Evolutionary conservation across 53 echinoderm and acorn worm genomes (phyloP).

Genomic region (Echinarachnius parma): DNA sequence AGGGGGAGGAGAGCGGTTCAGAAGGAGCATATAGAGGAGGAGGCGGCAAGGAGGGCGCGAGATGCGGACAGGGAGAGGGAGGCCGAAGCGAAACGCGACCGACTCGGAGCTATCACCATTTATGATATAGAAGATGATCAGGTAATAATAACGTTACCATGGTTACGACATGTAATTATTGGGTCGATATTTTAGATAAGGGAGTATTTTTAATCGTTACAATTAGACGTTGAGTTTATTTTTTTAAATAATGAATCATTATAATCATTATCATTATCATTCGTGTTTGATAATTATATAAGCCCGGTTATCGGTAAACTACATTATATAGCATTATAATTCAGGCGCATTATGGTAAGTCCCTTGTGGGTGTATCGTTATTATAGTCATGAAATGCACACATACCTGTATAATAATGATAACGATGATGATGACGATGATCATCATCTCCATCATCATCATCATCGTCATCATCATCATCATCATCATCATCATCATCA

Average conservation of each 20-base stretch:
- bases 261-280: no score
- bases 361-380: no score
- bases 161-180: neutral
- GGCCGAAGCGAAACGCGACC: neutral
- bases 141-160: neutral
- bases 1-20: neutral
- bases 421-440: no score
- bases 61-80: neutral
- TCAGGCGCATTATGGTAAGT: no score
- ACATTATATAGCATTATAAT: no score
- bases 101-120: neutral
- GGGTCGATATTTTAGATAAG: neutral
- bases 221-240: no score
- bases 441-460: neutral
- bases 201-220: neutral
- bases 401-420: no score
- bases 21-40: neutral
- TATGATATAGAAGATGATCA: conserved; percentile 2
- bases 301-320: no score
- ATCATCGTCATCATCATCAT: neutral
- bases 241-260: no score
- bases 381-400: no score
- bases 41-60: neutral
- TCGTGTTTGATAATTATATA: no score
- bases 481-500: conserved; percentile 11